Percentiles rank a stretch among this genome's conserved stretches.
Conservation (phyloP, 2,888 invertebrate genomes). For the Andrena trimmerana region DNA sequence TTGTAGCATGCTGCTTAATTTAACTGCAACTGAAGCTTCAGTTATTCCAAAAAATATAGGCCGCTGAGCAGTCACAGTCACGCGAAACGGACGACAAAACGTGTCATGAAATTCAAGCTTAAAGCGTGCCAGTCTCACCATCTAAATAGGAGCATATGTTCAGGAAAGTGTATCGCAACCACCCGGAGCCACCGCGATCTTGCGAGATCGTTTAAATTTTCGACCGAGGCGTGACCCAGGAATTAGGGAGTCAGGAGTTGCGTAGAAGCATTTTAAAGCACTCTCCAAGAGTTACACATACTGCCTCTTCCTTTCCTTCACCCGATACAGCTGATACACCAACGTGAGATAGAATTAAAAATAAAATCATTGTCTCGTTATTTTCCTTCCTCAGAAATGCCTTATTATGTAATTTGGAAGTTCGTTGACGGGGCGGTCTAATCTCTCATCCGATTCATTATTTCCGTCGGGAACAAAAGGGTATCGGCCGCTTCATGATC, state of each 20-base stretch:
- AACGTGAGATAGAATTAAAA: background rate
- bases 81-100: background rate
- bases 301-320: too few relatives aligned
- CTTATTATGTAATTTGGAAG: constrained; percentile 10
- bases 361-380: background rate
- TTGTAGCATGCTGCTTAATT: too few relatives aligned
- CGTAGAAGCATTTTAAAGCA: constrained; percentile 29
- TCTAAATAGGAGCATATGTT: constrained; percentile 68
- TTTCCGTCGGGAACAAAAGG: constrained; percentile 27
- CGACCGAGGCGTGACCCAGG: constrained; percentile 67
- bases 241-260: constrained; percentile 68
- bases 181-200: constrained; percentile 15
- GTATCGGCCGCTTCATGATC: constrained; percentile 24
- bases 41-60: too few relatives aligned
- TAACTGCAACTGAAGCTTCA: too few relatives aligned
- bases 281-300: background rate
- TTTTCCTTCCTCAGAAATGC: background rate
- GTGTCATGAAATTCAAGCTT: constrained; percentile 67
- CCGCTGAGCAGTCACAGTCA: too few relatives aligned
- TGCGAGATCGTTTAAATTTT: constrained; percentile 66
- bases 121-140: constrained; percentile 61
- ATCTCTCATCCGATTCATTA: constrained; percentile 17
- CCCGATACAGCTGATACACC: too few relatives aligned
- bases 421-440: background rate
- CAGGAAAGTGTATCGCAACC: constrained; percentile 25